These are phyloP conservation scores for Mus pahari DNA, from an alignment of 2,113 vertebrate genomes.

Conservation along the genomic window DNA sequence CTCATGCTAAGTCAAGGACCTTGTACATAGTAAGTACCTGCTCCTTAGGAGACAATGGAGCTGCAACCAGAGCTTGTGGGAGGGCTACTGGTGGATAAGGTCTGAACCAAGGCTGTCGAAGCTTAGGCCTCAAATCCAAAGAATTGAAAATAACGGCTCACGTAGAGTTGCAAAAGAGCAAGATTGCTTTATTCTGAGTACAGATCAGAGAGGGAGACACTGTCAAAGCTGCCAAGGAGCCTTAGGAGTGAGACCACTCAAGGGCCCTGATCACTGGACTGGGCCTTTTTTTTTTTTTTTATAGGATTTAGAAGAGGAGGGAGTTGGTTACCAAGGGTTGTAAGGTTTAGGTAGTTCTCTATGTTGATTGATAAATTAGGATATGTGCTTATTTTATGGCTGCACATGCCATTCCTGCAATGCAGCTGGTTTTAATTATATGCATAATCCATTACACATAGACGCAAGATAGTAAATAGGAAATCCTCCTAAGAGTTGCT, in stretches of 20 bases:
- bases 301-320: neutral
- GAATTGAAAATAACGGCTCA: neutral
- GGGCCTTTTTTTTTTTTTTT: too few relatives aligned
- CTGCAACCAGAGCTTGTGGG: neutral
- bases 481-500: neutral
- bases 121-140: neutral
- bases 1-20: neutral
- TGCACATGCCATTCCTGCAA: neutral
- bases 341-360: neutral
- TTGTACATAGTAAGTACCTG: neutral
- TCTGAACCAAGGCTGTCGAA: neutral
- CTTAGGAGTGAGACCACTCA: neutral
- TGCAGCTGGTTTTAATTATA: neutral
- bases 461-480: neutral
- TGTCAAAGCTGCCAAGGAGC: neutral
- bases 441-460: neutral
- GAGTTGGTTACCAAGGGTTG: neutral
- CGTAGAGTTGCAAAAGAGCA: neutral
- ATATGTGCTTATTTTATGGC: neutral
- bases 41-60: neutral
- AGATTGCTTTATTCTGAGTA: neutral
- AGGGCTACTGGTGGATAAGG: too few relatives aligned
- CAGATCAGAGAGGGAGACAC: neutral
- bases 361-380: neutral
- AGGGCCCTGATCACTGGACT: neutral